phyloP scores from a whole-genome alignment of 2,888 invertebrate species.

The Trissoscelio sp. region DNA sequence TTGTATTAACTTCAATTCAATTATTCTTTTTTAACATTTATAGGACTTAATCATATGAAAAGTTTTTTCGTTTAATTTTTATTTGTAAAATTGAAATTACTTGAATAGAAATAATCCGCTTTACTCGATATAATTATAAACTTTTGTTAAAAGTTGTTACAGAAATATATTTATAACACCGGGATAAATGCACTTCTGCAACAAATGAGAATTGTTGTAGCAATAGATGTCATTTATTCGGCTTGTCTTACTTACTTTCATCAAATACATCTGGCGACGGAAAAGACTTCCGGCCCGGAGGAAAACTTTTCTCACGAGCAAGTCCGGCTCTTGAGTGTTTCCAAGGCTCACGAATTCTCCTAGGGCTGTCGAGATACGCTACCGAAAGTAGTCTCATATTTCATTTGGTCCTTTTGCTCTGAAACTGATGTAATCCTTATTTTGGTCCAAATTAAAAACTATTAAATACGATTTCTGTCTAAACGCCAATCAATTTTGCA shows the following conservation, averaged over 20 bases:
- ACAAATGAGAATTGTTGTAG: slow-evolving; percentile 55
- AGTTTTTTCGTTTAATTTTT: too few relatives aligned
- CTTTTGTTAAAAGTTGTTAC: background rate
- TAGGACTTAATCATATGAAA: too few relatives aligned
- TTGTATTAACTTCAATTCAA: too few relatives aligned
- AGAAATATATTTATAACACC: background rate
- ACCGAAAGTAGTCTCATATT: slow-evolving; percentile 52
- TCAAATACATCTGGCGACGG: slow-evolving; percentile 65
- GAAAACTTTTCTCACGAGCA: slow-evolving; percentile 65
- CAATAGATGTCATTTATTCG: slow-evolving; percentile 64
- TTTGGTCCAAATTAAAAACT: slow-evolving; percentile 32
- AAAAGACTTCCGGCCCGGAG: slow-evolving; percentile 53
- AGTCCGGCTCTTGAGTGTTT: slow-evolving; percentile 49
- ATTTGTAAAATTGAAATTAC: too few relatives aligned
- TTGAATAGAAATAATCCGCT: background rate
- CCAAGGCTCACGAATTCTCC: slow-evolving; percentile 56
- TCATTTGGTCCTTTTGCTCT: slow-evolving; percentile 32
- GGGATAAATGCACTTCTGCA: slow-evolving; percentile 28
- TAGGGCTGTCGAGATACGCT: slow-evolving; percentile 35
- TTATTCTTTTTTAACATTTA: too few relatives aligned
- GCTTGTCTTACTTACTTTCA: slow-evolving; percentile 66
- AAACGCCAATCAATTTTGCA: background rate
- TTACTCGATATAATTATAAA: background rate
- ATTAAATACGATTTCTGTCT: slow-evolving; percentile 7
- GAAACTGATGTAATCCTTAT: slow-evolving; percentile 29